Base-by-base conservation (phyloP, 2,797 vertebrate species). In the Melanotaenia boesemani region DNA sequence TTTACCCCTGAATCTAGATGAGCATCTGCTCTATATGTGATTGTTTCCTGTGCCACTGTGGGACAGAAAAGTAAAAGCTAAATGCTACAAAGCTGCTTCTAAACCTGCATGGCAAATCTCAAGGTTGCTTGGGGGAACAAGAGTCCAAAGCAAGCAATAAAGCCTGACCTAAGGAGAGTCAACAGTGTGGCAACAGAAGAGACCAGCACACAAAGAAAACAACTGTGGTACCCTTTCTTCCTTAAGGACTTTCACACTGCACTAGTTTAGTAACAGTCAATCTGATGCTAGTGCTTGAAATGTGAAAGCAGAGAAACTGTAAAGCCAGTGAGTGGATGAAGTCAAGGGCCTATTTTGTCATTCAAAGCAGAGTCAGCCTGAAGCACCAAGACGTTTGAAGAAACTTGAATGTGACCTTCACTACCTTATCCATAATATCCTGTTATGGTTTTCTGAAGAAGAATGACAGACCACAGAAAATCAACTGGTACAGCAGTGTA, bases 41-140 rank as follows among this genome's bases (percentile, higher is more conserved):
- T 86, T 85, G 88, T 84, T 89, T 81, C 77, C 37, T 68, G 66
- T 69, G 71, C 72, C 62, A 63, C 80, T 84, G 86, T 86, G 79
- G 91, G 67, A 59, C 50, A 70, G 63, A 76, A 83, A 84, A 90
- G 90, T 79, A 82, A 85, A 86, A 66, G 69, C 77, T 82, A 74
- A 80, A 79, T 83, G 81, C 85, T 60, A 78, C 36, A 50, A 85
- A 79, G 79, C 71, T 75, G 67, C 76, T 58, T 70, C 77, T 85
- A 91, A 89, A 91, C 83, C 86, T 69, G 46, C 79, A 73, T 34
- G 79, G 73, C 63, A 85, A 74, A 80, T 91, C 90, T 91, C 87
- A 86, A 86, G 88, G 85, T 84, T 86, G 74, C 89, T 88, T 74
- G 68, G 80, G 70, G 86, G 88, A 91, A 91, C 85, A 88, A 83